Evolutionary conservation across 2,888 invertebrate genomes (phyloP).

Genomic region (Eupithecia exiguata): DNA sequence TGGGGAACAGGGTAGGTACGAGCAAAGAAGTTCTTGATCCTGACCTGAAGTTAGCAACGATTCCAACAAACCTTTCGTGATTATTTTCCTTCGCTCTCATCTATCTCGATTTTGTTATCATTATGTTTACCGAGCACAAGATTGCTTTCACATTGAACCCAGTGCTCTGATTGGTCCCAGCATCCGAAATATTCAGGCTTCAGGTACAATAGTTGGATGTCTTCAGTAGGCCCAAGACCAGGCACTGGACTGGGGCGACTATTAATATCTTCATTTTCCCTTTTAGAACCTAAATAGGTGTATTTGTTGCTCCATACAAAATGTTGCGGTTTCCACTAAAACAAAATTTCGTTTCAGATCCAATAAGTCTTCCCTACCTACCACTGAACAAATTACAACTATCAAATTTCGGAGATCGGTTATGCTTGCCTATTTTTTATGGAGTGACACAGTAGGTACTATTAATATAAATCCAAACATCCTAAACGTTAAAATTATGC

Average conservation of each 20-base stretch:
- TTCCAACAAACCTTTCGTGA: neutral
- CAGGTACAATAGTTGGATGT: constrained; percentile 62
- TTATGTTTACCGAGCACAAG: neutral
- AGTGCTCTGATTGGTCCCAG: constrained; percentile 64
- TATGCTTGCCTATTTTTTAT: too few relatives aligned
- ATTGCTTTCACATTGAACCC: constrained; percentile 59
- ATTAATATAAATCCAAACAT: too few relatives aligned
- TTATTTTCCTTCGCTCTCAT: neutral
- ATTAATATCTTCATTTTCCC: constrained; percentile 63
- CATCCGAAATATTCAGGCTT: constrained; percentile 64
- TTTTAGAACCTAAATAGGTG: constrained; percentile 80
- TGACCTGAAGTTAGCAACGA: neutral
- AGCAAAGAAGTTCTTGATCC: too few relatives aligned
- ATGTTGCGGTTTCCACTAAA: constrained; percentile 26
- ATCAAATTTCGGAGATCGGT: too few relatives aligned
- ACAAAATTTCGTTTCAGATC: neutral
- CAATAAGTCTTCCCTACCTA: neutral
- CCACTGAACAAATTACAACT: too few relatives aligned
- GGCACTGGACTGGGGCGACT: constrained; percentile 60
- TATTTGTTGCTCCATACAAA: constrained; percentile 81
- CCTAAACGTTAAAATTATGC: too few relatives aligned
- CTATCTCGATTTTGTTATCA: neutral
- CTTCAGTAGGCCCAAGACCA: constrained; percentile 59
- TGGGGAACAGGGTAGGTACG: too few relatives aligned
- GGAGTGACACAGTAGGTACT: too few relatives aligned